Percentiles rank a stretch among this genome's conserved stretches.
Conservation (phyloP, 2,113 vertebrate genomes). For the Alces alces region DNA sequence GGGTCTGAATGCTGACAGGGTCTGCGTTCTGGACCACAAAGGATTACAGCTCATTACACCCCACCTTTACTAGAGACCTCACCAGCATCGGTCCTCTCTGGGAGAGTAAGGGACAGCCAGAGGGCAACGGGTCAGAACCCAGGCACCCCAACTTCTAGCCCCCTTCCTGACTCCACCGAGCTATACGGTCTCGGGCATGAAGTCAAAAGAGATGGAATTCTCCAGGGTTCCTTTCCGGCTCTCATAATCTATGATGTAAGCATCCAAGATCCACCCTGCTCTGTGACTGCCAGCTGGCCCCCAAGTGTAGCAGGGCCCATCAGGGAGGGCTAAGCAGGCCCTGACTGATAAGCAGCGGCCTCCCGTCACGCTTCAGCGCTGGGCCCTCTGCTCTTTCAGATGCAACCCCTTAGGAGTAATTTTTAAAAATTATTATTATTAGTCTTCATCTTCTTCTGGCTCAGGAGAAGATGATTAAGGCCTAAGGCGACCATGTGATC, state of each 20-base stretch:
- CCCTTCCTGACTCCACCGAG: not conserved
- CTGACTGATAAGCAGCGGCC: not conserved
- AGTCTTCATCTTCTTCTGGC: constrained; percentile 40
- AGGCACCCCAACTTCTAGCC: not conserved
- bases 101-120: not conserved
- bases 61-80: not conserved
- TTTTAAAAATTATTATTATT: not conserved
- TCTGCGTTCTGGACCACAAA: not conserved
- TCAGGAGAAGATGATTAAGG: constrained; percentile 58
- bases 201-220: not conserved
- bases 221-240: not conserved
- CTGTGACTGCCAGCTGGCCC: not conserved
- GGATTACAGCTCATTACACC: rapidly evolving
- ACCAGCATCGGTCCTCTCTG: not conserved
- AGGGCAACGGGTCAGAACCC: rapidly evolving
- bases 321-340: not conserved
- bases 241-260: not conserved
- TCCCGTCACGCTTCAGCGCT: not conserved
- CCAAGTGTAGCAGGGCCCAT: rapidly evolving
- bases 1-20: not conserved
- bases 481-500: constrained; percentile 49
- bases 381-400: not conserved
- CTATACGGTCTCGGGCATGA: not conserved
- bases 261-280: not conserved
- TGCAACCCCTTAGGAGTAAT: not conserved